Conservation (phyloP, 2,113 vertebrate genomes). For the Heterotilapia buettikoferi region DNA sequence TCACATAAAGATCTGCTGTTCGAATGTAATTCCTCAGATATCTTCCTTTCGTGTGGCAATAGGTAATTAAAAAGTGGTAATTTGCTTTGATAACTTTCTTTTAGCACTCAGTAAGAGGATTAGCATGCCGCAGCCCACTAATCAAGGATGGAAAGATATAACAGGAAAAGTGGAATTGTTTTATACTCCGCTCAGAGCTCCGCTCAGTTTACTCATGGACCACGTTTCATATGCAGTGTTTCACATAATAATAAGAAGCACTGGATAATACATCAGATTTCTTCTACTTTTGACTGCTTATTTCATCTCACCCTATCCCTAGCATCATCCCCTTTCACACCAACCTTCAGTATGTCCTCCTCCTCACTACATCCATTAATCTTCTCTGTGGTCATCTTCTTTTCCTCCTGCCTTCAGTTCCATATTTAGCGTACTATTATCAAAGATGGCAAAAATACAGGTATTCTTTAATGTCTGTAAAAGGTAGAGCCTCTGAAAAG, state of each 20-base stretch:
- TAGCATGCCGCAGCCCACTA: conserved; percentile 4
- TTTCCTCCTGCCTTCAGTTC: background rate
- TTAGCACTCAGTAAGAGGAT: conserved; percentile 21
- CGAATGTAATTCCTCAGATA: background rate
- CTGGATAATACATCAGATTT: background rate
- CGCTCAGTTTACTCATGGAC: background rate
- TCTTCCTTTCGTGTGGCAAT: background rate
- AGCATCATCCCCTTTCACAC: background rate
- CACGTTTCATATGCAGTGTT: background rate
- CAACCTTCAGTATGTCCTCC: background rate
- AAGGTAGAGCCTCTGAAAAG: background rate
- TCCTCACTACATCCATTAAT: background rate
- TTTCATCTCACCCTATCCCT: background rate
- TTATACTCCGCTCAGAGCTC: background rate
- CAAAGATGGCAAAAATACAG: background rate
- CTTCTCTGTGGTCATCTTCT: background rate
- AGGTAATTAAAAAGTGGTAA: conserved; percentile 29
- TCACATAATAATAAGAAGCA: background rate
- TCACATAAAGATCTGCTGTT: background rate
- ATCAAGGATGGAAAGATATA: conserved; percentile 1
- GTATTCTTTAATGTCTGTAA: background rate
- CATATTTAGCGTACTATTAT: background rate
- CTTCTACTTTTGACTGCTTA: background rate
- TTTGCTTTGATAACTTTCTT: conserved; percentile 25
- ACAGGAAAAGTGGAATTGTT: background rate